Conservation (phyloP, 2,888 invertebrate species). For the Noctua janthe region DNA sequence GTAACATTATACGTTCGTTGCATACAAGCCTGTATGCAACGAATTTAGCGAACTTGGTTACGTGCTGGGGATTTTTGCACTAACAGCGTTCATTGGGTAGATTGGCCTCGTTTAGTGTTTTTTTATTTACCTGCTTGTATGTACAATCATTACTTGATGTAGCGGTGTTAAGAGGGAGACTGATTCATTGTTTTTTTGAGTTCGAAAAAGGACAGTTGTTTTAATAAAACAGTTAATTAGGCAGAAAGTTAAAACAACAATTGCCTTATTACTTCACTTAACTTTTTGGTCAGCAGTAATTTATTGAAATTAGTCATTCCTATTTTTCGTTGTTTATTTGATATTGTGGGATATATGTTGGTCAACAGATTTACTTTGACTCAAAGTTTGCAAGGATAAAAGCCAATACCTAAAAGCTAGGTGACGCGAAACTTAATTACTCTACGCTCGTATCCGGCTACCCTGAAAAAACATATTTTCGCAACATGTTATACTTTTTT, state of each 20-base stretch:
- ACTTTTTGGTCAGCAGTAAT: neutral
- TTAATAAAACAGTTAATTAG: neutral
- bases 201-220: neutral
- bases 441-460: neutral
- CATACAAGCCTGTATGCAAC: neutral
- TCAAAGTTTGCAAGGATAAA: neutral
- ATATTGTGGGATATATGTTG: neutral
- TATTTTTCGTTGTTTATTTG: neutral
- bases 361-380: neutral
- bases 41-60: neutral
- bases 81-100: neutral
- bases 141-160: neutral
- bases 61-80: neutral
- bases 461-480: conserved; percentile 1
- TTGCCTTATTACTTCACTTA: neutral
- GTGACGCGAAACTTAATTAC: neutral
- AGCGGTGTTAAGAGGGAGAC: neutral
- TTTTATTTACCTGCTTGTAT: neutral
- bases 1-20: neutral
- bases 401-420: neutral
- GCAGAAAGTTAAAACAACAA: neutral
- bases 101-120: neutral
- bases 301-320: neutral
- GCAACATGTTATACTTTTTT: conserved; percentile 22
- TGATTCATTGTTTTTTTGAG: neutral